phyloP scores from a whole-genome alignment of 2,888 invertebrate genomes.

The Tenthredo scrophulariae region DNA sequence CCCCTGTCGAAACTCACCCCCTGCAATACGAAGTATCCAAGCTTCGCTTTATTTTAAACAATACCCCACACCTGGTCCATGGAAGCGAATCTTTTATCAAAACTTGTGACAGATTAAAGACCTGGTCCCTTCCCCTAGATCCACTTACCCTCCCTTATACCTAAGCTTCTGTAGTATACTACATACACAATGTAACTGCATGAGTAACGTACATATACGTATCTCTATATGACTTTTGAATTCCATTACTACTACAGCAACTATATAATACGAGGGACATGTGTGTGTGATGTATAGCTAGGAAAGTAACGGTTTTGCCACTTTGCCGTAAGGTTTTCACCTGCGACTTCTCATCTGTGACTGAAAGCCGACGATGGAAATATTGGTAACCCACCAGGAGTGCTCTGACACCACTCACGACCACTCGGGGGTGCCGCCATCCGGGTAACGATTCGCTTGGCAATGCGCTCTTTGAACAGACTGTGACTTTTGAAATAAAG shows the following conservation, averaged over 20 bases:
- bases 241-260: neutral
- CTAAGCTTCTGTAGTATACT: neutral
- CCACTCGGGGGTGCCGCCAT: neutral
- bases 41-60: conserved; percentile 46
- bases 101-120: conserved; percentile 5
- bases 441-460: conserved; percentile 33
- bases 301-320: neutral
- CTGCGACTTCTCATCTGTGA: conserved; percentile 15
- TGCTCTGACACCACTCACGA: conserved; percentile 25
- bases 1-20: conserved; percentile 26
- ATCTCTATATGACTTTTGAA: neutral
- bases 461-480: conserved; percentile 15
- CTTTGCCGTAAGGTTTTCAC: neutral
- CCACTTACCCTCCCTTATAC: neutral
- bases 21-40: conserved; percentile 20
- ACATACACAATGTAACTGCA: neutral
- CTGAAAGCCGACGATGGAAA: conserved; percentile 38
- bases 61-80: neutral
- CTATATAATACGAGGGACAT: neutral
- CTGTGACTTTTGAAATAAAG: conserved; percentile 43
- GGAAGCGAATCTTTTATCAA: conserved; percentile 46
- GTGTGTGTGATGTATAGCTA: neutral
- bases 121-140: neutral
- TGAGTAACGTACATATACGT: too few species aligned
- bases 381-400: conserved; percentile 14